Evolutionary conservation across 2,888 invertebrate genomes (phyloP).

Genomic region (Drosophila bunnanda): DNA sequence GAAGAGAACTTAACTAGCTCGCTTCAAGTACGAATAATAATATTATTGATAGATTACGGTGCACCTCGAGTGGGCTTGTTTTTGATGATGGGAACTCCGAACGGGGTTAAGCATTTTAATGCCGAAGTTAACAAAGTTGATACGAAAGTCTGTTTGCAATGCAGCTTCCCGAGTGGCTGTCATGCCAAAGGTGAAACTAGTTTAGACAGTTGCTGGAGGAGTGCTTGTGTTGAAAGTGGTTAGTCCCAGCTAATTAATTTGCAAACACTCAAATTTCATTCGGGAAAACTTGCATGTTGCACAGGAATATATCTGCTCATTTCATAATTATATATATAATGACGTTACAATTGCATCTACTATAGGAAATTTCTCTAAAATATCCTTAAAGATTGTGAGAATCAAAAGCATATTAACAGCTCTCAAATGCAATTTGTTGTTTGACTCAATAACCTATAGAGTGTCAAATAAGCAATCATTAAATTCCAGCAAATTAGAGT

Average conservation of each 20-base stretch:
- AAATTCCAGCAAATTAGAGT: slow-evolving; percentile 8
- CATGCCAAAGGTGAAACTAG: slow-evolving; percentile 34
- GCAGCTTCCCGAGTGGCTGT: slow-evolving; percentile 31
- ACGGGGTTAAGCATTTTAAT: slow-evolving; percentile 50
- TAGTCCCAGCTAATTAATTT: slow-evolving; percentile 26
- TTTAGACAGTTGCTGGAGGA: slow-evolving; percentile 23
- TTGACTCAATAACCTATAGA: background rate
- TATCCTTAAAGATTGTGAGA: background rate
- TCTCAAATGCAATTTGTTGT: background rate
- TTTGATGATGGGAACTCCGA: slow-evolving; percentile 31
- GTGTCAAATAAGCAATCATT: background rate
- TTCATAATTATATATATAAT: background rate
- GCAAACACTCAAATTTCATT: slow-evolving; percentile 2
- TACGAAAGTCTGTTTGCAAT: slow-evolving; percentile 37
- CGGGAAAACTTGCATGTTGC: background rate
- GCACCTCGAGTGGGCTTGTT: slow-evolving; percentile 45
- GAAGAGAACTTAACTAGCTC: slow-evolving; percentile 37
- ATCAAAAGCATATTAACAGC: background rate
- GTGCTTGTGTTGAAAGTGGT: slow-evolving; percentile 12
- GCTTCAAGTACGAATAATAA: slow-evolving; percentile 60
- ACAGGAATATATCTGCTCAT: background rate
- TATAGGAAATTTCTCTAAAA: too few relatives aligned
- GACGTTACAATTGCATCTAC: background rate
- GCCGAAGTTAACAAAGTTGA: slow-evolving; percentile 42
- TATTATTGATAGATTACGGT: slow-evolving; percentile 78